Percentiles rank a stretch among this genome's conserved stretches.
These are phyloP conservation scores for Limonius californicus DNA, from an alignment of 1,140 invertebrate species.

Conservation along the genomic window DNA sequence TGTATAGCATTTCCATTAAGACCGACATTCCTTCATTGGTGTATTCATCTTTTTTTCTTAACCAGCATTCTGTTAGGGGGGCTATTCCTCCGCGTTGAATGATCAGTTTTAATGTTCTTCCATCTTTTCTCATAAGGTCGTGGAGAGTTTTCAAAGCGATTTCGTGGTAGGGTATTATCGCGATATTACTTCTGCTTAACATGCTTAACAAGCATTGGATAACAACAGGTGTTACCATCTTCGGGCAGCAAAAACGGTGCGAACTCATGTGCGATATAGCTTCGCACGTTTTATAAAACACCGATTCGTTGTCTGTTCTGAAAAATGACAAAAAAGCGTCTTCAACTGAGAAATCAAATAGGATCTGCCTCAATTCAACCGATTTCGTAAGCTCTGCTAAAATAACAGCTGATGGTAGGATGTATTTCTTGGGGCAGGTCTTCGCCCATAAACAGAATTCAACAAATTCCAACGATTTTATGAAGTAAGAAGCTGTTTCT, in stretches of 20 bases:
- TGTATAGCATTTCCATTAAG: conserved; percentile 1
- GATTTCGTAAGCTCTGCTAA: background rate
- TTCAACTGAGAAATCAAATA: conserved; percentile 6
- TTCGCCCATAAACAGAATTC: conserved; percentile 3
- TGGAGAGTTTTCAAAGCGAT: conserved; percentile 1
- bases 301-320: background rate
- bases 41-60: background rate
- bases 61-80: background rate
- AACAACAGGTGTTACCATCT: conserved; percentile 9
- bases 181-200: background rate
- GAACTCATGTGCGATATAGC: background rate
- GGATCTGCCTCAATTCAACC: background rate
- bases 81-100: background rate
- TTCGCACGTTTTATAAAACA: background rate
- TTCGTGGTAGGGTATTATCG: background rate
- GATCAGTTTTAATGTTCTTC: background rate
- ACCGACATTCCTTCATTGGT: background rate
- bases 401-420: background rate
- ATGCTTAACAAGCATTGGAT: background rate
- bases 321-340: conserved; percentile 3
- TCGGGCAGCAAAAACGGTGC: background rate
- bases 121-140: background rate
- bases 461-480: background rate
- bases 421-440: background rate
- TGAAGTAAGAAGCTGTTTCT: background rate